phyloP scores from a whole-genome alignment of 2,797 vertebrate species.

The Petrocephalus schoutedeni region DNA sequence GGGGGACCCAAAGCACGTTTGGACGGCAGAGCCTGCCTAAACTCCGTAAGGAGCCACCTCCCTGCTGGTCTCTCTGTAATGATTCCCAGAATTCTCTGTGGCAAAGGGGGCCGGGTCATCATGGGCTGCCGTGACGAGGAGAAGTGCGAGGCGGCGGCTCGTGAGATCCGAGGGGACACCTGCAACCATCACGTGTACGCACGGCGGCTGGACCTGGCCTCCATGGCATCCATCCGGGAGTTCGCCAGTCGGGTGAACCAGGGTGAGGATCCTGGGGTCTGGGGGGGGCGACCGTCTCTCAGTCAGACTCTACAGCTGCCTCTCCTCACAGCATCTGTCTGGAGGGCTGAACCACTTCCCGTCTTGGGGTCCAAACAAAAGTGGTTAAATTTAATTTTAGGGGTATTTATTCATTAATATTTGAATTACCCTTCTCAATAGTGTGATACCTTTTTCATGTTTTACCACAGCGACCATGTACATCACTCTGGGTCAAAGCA shows the following conservation, averaged over 20 bases:
- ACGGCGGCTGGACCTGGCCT: constrained; percentile 67
- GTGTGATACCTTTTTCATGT: neutral
- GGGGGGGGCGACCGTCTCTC: neutral
- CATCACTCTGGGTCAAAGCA: neutral
- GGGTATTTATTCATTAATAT: neutral
- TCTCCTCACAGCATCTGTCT: neutral
- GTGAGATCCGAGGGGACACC: constrained; percentile 70
- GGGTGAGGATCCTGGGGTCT: constrained; percentile 46
- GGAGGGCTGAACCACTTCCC: neutral
- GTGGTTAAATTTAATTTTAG: neutral
- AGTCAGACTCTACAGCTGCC: neutral
- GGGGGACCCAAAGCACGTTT: neutral
- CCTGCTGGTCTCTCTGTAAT: neutral
- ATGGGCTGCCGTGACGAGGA: constrained; percentile 78
- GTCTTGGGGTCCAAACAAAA: neutral
- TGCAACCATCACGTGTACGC: constrained; percentile 68
- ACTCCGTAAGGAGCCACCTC: neutral
- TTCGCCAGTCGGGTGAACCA: constrained; percentile 62
- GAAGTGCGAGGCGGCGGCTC: constrained; percentile 73
- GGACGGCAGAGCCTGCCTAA: neutral
- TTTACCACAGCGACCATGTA: neutral
- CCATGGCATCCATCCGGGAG: constrained; percentile 66
- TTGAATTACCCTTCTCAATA: neutral
- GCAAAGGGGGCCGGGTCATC: constrained; percentile 71
- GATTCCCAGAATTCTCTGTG: neutral